phyloP scores from a whole-genome alignment of 1,140 invertebrate species.

The Orussus abietinus region DNA sequence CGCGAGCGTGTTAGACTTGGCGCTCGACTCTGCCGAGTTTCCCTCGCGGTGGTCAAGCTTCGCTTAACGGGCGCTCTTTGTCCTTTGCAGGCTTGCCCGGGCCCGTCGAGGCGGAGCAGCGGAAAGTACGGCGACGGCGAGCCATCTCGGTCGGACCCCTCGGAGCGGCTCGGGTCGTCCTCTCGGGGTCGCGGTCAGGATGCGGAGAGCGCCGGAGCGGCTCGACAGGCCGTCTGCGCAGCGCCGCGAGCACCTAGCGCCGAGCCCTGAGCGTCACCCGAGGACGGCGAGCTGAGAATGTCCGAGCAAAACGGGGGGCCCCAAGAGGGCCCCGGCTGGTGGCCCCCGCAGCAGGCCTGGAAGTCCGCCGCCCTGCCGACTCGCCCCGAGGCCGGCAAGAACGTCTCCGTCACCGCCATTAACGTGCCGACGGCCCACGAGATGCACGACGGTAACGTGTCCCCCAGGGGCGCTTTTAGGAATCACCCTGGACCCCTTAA shows the following conservation, averaged over 20 bases:
- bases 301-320: constrained; percentile 49
- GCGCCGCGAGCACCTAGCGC: no score
- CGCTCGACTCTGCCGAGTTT: no score
- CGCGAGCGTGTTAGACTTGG: no score
- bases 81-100: no score
- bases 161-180: background rate
- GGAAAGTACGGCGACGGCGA: no score
- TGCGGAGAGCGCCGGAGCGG: constrained; percentile 35
- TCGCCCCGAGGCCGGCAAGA: constrained; percentile 40
- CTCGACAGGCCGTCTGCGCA: constrained; percentile 26
- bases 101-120: no score
- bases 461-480: no score
- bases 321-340: constrained; percentile 43
- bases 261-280: constrained; percentile 14
- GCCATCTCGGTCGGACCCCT: no score
- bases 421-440: constrained; percentile 46
- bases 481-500: no score
- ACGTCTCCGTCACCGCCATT: constrained; percentile 50
- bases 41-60: no score
- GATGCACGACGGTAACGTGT: constrained; percentile 49
- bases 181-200: no score
- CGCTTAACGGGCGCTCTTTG: no score
- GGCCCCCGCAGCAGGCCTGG: constrained; percentile 45
- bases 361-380: constrained; percentile 31
- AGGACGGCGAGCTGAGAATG: constrained; percentile 49